Percentiles rank a stretch among this genome's conserved stretches.
These are phyloP conservation scores for Agapostemon virescens DNA, from an alignment of 2,888 invertebrate genomes.

Conservation along the genomic window DNA sequence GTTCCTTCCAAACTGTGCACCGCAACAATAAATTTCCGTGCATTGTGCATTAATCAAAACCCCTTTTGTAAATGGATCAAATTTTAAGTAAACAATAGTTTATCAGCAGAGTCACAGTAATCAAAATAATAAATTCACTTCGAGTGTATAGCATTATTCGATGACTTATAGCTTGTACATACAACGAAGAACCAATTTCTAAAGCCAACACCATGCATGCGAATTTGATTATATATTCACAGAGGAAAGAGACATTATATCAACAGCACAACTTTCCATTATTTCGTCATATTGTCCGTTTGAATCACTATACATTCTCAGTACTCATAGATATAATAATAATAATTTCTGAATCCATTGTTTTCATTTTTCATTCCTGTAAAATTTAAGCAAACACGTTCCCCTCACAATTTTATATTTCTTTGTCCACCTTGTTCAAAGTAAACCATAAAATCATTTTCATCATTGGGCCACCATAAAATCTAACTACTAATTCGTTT, in stretches of 20 bases:
- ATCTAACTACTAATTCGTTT: too few species aligned
- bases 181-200: constrained; percentile 1
- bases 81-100: not conserved
- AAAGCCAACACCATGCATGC: constrained; percentile 6
- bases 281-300: not conserved
- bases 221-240: constrained; percentile 10
- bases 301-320: not conserved
- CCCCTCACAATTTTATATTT: not conserved
- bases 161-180: not conserved
- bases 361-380: not conserved
- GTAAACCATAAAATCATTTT: not conserved
- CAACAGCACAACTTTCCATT: not conserved
- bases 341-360: not conserved
- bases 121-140: not conserved
- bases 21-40: not conserved
- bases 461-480: too few species aligned
- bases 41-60: not conserved
- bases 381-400: not conserved
- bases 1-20: not conserved
- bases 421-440: not conserved
- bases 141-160: not conserved
- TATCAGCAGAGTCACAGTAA: not conserved
- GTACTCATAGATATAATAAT: not conserved
- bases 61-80: not conserved
- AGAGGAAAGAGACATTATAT: not conserved